Evolutionary conservation across 2,888 invertebrate genomes (phyloP).

Genomic region (Agrochola litura): DNA sequence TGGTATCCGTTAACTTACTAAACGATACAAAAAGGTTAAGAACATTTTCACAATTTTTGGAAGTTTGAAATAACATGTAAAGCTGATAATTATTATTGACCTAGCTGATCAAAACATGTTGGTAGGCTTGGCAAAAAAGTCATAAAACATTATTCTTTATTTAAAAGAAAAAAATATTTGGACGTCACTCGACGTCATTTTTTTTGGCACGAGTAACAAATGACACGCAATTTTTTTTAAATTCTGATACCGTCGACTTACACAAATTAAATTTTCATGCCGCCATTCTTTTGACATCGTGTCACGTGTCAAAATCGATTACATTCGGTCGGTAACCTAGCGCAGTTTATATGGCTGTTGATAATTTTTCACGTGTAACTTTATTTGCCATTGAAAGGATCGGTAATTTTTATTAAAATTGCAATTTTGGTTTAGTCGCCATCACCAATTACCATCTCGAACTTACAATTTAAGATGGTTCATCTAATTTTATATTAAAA

Average conservation of each 20-base stretch:
- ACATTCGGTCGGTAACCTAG: slow-evolving; percentile 28
- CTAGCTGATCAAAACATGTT: neutral
- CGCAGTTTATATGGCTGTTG: slow-evolving; percentile 2
- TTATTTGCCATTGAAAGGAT: neutral
- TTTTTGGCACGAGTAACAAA: slow-evolving; percentile 49
- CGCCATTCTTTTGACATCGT: slow-evolving; percentile 30
- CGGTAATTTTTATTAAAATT: neutral
- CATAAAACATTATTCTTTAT: neutral
- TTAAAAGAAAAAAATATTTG: neutral
- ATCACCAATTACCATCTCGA: no score
- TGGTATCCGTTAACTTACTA: slow-evolving; percentile 3
- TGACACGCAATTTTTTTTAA: slow-evolving; percentile 8
- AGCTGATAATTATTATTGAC: neutral
- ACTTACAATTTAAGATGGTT: neutral
- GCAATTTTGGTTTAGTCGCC: no score
- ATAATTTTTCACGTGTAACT: slow-evolving; percentile 27
- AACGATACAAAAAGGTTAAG: slow-evolving; percentile 11
- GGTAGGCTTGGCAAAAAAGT: neutral
- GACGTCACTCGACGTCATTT: neutral
- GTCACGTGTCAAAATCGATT: slow-evolving; percentile 54
- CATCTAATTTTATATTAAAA: neutral
- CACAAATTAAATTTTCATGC: slow-evolving; percentile 48
- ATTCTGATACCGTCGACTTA: neutral
- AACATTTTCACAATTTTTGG: slow-evolving; percentile 9
- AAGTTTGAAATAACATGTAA: neutral